Percentiles rank a stretch among this genome's conserved stretches.
These are phyloP conservation scores for Lithophane semibrunnea DNA, from an alignment of 2,888 invertebrate species.

Conservation along the genomic window DNA sequence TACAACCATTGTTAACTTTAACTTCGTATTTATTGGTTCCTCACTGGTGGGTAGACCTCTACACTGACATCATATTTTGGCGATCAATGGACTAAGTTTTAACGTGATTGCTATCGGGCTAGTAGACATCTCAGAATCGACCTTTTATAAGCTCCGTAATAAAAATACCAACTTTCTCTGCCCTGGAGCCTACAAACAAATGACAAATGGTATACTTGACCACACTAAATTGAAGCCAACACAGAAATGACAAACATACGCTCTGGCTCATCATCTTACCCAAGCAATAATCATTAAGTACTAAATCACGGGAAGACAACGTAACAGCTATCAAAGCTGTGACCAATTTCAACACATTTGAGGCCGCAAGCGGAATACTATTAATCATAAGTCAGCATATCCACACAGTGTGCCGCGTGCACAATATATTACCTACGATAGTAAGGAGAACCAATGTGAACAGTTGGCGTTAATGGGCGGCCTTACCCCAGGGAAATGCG, in stretches of 20 bases:
- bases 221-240: slow-evolving; percentile 25
- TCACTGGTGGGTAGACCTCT: background rate
- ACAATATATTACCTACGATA: slow-evolving; percentile 80
- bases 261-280: slow-evolving; percentile 50
- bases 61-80: background rate
- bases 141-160: background rate
- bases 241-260: slow-evolving; percentile 48
- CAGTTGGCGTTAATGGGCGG: slow-evolving; percentile 89
- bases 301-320: slow-evolving; percentile 60
- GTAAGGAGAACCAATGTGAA: slow-evolving; percentile 79
- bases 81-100: background rate
- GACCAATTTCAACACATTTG: slow-evolving; percentile 76
- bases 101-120: background rate
- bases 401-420: slow-evolving; percentile 74
- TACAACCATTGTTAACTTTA: slow-evolving; percentile 15
- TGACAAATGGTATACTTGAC: slow-evolving; percentile 32
- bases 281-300: slow-evolving; percentile 61
- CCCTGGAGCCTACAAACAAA: background rate
- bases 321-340: slow-evolving; percentile 67
- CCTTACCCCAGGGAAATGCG: slow-evolving; percentile 87
- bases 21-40: background rate
- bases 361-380: slow-evolving; percentile 73
- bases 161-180: background rate
- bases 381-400: slow-evolving; percentile 77
- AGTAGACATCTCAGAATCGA: background rate